These are phyloP conservation scores for Trachurus trachurus DNA, from an alignment of 2,797 vertebrate species.

Conservation along the genomic window DNA sequence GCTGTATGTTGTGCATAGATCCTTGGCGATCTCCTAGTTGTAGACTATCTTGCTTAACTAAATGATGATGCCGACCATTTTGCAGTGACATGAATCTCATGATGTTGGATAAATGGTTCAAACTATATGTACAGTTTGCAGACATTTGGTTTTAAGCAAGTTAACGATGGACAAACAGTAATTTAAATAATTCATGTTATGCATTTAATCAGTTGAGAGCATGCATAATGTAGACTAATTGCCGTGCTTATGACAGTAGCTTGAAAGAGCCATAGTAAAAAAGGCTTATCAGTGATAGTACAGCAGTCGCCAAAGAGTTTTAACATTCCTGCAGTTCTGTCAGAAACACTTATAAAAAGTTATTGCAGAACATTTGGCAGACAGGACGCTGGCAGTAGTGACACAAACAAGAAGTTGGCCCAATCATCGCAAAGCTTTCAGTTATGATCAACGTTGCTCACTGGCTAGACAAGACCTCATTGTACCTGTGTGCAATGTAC, in stretches of 20 bases:
- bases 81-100: neutral
- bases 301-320: constrained; percentile 29
- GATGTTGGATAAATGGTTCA: neutral
- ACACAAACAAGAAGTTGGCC: constrained; percentile 73
- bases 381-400: constrained; percentile 51
- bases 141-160: neutral
- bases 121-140: neutral
- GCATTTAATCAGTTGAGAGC: neutral
- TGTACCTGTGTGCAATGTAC: constrained; percentile 57
- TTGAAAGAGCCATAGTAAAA: constrained; percentile 10
- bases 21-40: too few relatives aligned
- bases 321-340: constrained; percentile 47
- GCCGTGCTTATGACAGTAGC: constrained; percentile 14
- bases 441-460: constrained; percentile 58
- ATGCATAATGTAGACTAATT: constrained; percentile 2
- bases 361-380: constrained; percentile 66
- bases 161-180: neutral
- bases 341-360: constrained; percentile 65
- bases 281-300: constrained; percentile 41
- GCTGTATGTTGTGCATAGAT: too few relatives aligned
- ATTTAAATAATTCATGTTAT: neutral
- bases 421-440: constrained; percentile 63
- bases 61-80: neutral
- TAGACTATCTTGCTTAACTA: too few relatives aligned
- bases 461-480: constrained; percentile 72